phyloP scores from a whole-genome alignment of 2,888 invertebrate species.

The Tricholauxania praeusta region DNA sequence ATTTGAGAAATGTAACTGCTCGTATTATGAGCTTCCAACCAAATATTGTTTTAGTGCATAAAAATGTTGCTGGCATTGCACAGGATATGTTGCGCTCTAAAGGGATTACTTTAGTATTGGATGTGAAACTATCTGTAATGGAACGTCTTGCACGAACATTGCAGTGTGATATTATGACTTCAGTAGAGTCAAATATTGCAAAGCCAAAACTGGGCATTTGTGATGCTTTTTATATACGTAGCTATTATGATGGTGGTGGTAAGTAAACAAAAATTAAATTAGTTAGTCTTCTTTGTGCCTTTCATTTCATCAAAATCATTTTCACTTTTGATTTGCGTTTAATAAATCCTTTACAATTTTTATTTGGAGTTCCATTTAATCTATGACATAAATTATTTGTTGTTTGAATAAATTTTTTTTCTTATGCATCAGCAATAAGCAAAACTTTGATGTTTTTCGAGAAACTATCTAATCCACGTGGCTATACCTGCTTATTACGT shows the following conservation, averaged over 20 bases:
- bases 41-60: constrained; percentile 89
- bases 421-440: constrained; percentile 68
- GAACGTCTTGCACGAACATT: constrained; percentile 83
- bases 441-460: constrained; percentile 96
- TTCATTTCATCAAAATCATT: neutral
- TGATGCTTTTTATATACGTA: constrained; percentile 81
- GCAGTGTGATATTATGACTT: constrained; percentile 86
- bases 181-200: constrained; percentile 88
- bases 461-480: constrained; percentile 85
- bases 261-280: constrained; percentile 37
- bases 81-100: constrained; percentile 85
- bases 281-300: neutral
- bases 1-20: constrained; percentile 85
- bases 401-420: constrained; percentile 45
- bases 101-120: constrained; percentile 88
- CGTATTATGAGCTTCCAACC: constrained; percentile 88
- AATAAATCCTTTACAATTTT: too few species aligned
- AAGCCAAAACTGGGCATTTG: constrained; percentile 87
- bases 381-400: too few species aligned
- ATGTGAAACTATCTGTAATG: constrained; percentile 86
- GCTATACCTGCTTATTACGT: constrained; percentile 89
- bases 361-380: too few species aligned
- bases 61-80: constrained; percentile 86
- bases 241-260: constrained; percentile 70
- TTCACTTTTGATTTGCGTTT: neutral